Evolutionary conservation across 2,113 vertebrate species (phyloP), one percentile per base, ranked within the genome.

Genomic region (Parotia lawesii): DNA sequence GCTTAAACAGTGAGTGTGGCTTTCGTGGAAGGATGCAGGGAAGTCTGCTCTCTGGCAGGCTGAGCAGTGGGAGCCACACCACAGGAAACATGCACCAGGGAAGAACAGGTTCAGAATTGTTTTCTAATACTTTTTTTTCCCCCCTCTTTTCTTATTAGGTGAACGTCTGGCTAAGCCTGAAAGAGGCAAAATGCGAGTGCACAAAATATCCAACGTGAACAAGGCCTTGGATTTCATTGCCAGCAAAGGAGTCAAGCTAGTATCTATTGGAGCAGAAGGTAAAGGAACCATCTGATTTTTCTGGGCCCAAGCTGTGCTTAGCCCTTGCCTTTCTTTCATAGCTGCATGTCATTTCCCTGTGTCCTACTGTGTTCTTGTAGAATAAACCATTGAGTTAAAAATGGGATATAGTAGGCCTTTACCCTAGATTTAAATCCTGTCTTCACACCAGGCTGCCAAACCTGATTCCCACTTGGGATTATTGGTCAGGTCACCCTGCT

Each of bases 171-270:
- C 99, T 96, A 99, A 99, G 96, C 99, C 99, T 16, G 99, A 99
- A 94, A 97, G 99, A 97, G 99, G 99, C 94, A 99, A 99, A 96
- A 99, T 99, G 99, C 97, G 99, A 91, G 99, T 99, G 44, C 99
- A 99, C 97, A 99, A 99, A 98, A 99, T 99, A 96, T 99, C 99
- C 95, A 99, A 99, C 4, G 99, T 99, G 50, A 99, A 99, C 97
- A 99, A 99, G 98, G 99, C 99, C 31, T 98, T 99, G 60, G 97
- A 98, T 97, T 99, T 99, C 96, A 99, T 99, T 92, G 98, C 99
- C 96, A 98, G 99, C 95, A 99, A 99, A 98, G 99, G 99, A 84
- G 99, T 99, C 94, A 99, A 99, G 91, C 97, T 99, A 93, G 99
- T 99, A 48, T 99, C 99, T 54, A 99, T 99, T 27, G 99, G 99